Conservation (phyloP, 1,140 invertebrate genomes). For the Arctopsyche grandis region DNA sequence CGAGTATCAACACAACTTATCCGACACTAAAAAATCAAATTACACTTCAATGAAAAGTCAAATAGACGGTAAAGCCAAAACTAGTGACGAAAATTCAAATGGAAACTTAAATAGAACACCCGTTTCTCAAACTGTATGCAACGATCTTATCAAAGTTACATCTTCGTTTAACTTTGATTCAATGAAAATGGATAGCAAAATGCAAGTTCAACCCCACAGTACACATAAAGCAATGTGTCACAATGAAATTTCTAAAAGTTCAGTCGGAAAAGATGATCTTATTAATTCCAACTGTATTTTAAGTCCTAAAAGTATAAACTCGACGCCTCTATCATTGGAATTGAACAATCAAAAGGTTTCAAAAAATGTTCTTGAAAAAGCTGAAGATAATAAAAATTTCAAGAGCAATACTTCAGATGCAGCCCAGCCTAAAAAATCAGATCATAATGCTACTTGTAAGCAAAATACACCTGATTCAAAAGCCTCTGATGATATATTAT, state of each 20-base stretch:
- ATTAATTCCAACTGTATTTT: slow-evolving; percentile 13
- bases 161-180: slow-evolving; percentile 25
- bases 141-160: slow-evolving; percentile 26
- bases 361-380: not conserved
- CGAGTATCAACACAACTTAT: not conserved
- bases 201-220: not conserved
- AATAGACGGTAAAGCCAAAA: not conserved
- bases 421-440: not conserved
- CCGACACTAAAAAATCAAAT: not conserved
- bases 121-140: slow-evolving; percentile 5
- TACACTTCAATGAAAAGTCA: slow-evolving; percentile 7
- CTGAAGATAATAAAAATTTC: not conserved
- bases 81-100: not conserved
- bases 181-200: not conserved
- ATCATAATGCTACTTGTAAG: not conserved
- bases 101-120: not conserved
- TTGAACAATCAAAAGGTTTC: not conserved
- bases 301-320: not conserved
- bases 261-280: not conserved
- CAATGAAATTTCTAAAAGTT: not conserved
- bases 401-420: not conserved
- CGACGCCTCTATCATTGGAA: not conserved
- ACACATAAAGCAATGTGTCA: not conserved
- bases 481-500: not conserved
- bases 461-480: not conserved